A percentile compares a stretch with the other conserved stretches of the same genome.
These are phyloP conservation scores for Molossus alvarezi DNA, from an alignment of 2,797 vertebrate genomes.

Conservation along the genomic window DNA sequence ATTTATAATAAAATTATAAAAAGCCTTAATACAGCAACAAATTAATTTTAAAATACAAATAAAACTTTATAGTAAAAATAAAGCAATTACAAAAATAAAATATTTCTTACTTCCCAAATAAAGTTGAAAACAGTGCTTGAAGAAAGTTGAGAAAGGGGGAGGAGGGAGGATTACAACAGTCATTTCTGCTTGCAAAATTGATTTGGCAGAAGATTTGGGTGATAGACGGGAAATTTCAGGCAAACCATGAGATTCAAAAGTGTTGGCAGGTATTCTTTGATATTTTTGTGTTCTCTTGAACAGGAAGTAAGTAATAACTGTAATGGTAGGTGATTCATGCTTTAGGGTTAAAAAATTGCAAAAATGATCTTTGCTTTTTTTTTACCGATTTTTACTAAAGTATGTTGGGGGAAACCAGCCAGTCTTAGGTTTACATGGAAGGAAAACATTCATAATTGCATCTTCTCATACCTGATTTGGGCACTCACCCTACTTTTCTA, in stretches of 20 bases:
- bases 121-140: neutral
- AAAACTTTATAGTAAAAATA: neutral
- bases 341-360: neutral
- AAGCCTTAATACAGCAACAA: neutral
- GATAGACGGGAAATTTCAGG: accelerated
- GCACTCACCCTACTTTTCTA: neutral
- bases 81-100: neutral
- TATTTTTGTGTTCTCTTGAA: neutral
- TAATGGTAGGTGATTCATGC: neutral
- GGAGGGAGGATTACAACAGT: neutral
- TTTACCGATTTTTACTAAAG: neutral
- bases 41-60: constrained; percentile 18
- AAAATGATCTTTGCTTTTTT: neutral
- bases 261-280: neutral
- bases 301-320: neutral
- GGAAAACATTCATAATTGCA: neutral
- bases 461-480: neutral
- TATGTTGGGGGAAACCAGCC: neutral
- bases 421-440: neutral
- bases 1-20: neutral
- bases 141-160: neutral
- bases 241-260: neutral
- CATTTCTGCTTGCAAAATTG: neutral
- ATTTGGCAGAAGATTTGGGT: neutral
- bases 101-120: neutral